These are phyloP conservation scores for Lasioglossum oenotherae DNA, from an alignment of 2,888 invertebrate genomes.

Conservation along the genomic window DNA sequence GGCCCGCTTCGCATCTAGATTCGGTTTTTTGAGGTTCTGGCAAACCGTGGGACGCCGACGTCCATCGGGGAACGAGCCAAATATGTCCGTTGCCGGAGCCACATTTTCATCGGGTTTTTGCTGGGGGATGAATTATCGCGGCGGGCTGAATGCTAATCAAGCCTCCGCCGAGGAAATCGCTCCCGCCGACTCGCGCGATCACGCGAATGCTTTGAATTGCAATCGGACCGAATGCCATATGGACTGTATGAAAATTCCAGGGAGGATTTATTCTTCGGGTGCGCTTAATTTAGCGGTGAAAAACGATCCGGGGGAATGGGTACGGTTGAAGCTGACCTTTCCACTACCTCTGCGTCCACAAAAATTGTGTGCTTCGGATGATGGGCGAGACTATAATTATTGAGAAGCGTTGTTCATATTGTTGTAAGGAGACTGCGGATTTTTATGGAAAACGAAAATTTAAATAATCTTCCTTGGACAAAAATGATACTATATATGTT, in stretches of 20 bases:
- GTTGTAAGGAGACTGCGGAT: too few species aligned
- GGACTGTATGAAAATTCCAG: neutral
- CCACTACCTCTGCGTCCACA: too few species aligned
- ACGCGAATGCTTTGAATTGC: conserved; percentile 19
- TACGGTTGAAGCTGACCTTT: neutral
- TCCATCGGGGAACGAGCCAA: conserved; percentile 67
- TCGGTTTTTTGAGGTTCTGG: conserved; percentile 71
- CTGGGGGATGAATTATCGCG: conserved; percentile 60
- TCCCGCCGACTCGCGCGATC: neutral
- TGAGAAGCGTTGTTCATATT: too few species aligned
- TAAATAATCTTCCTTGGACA: too few species aligned
- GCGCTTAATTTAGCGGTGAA: neutral
- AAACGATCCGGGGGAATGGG: neutral
- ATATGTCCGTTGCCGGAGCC: conserved; percentile 74
- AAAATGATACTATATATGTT: too few species aligned
- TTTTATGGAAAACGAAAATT: too few species aligned
- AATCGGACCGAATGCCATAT: neutral
- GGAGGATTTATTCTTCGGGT: neutral
- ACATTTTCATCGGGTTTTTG: conserved; percentile 70
- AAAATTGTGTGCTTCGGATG: too few species aligned
- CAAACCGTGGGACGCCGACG: conserved; percentile 74
- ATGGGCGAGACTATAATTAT: too few species aligned
- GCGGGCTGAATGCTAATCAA: conserved; percentile 49
- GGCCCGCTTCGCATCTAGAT: conserved; percentile 63
- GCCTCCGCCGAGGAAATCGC: conserved; percentile 31